Percentiles rank a stretch among this genome's conserved stretches.
phyloP scores from a whole-genome alignment of 2,888 invertebrate genomes.

The Meiosimyza decipiens region DNA sequence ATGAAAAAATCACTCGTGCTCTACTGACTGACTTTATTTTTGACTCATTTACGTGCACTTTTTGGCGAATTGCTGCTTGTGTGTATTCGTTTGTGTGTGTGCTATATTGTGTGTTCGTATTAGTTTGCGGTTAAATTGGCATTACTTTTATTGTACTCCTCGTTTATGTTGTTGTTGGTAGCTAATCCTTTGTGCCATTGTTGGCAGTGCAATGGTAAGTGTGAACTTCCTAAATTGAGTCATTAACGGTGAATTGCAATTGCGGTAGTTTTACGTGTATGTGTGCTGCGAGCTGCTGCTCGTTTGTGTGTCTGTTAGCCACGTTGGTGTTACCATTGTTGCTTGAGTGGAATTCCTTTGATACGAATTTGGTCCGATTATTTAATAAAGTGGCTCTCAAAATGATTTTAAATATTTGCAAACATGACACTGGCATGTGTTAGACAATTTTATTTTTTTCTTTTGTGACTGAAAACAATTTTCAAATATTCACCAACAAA shows the following conservation, averaged over 20 bases:
- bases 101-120: background rate
- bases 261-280: background rate
- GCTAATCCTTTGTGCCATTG: too few relatives aligned
- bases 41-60: background rate
- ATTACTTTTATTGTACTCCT: too few relatives aligned
- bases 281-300: background rate
- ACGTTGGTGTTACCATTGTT: too few relatives aligned
- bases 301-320: background rate
- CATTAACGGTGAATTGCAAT: constrained; percentile 23
- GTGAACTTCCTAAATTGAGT: constrained; percentile 18
- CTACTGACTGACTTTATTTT: constrained; percentile 12
- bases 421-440: too few relatives aligned
- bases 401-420: too few relatives aligned
- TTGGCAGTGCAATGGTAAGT: background rate
- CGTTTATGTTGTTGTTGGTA: background rate
- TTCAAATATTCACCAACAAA: too few relatives aligned
- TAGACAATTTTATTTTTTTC: too few relatives aligned
- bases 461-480: too few relatives aligned
- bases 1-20: background rate
- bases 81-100: background rate
- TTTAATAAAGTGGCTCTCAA: too few relatives aligned
- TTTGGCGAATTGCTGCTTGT: background rate
- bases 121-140: constrained; percentile 29
- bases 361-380: too few relatives aligned
- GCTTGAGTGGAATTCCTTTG: too few relatives aligned